A percentile compares a stretch with the other conserved stretches of the same genome.
Evolutionary conservation across 2,113 vertebrate genomes (phyloP).

Genomic region (Climacteris rufus): DNA sequence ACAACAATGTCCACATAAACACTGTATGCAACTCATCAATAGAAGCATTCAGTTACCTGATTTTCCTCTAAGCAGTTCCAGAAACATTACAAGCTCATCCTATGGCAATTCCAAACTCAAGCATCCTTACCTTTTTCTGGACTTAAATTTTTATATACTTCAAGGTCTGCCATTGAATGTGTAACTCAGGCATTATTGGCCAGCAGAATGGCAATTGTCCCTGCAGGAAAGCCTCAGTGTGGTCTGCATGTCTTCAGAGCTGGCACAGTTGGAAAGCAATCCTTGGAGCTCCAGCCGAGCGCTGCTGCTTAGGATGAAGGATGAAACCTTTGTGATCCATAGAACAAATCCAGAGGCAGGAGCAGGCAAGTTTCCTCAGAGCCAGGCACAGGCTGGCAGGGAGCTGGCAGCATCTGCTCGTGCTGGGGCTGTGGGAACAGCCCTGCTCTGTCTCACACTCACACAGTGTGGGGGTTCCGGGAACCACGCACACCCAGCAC

Average conservation of each 20-base stretch:
- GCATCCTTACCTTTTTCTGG: constrained; percentile 87
- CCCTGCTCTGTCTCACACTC: constrained; percentile 54
- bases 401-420: constrained; percentile 53
- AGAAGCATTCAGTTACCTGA: neutral
- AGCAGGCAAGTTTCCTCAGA: constrained; percentile 44
- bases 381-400: constrained; percentile 14
- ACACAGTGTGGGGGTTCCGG: neutral
- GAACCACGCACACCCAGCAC: neutral
- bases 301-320: neutral
- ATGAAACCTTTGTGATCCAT: neutral
- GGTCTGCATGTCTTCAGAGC: constrained; percentile 39
- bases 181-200: constrained; percentile 68
- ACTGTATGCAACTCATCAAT: neutral
- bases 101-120: neutral
- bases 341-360: constrained; percentile 2
- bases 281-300: constrained; percentile 1
- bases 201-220: constrained; percentile 43
- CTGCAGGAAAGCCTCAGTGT: constrained; percentile 50
- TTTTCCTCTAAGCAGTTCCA: neutral
- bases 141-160: constrained; percentile 91
- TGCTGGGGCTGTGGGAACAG: constrained; percentile 63
- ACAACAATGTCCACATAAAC: neutral
- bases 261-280: constrained; percentile 18
- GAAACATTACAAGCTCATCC: neutral
- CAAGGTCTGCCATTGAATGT: constrained; percentile 91